A percentile compares a stretch with the other conserved stretches of the same genome.
Conservation (phyloP, 92 coral and sea anemone genomes). For the Parazoanthus atlanticus region DNA sequence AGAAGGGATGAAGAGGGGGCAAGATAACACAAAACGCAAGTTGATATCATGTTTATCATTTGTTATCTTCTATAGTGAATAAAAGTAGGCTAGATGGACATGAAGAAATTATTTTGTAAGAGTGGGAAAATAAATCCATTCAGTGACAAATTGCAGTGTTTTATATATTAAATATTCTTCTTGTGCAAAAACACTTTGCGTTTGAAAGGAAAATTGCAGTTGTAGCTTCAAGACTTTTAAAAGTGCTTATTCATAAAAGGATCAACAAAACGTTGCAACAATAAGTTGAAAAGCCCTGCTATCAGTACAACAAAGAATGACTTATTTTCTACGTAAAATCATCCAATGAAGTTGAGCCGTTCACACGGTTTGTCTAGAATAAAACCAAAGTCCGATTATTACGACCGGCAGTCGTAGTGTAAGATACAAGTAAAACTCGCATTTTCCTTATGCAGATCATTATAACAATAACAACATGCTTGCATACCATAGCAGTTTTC, state of each 20-base stretch:
- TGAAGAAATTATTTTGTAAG: not conserved
- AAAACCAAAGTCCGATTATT: not conserved
- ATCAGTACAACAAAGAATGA: not conserved
- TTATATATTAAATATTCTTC: not conserved
- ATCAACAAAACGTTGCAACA: not conserved
- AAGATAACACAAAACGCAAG: not conserved
- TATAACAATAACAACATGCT: too few species aligned
- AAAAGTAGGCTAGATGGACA: not conserved
- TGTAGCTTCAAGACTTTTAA: not conserved
- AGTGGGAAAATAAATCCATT: not conserved
- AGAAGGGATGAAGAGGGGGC: not conserved
- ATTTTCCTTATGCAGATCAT: not conserved
- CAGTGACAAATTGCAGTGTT: not conserved
- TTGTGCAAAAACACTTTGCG: not conserved
- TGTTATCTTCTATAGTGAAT: too few species aligned
- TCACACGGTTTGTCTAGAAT: not conserved
- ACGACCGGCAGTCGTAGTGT: not conserved
- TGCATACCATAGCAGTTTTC: too few species aligned
- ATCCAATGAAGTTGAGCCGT: not conserved
- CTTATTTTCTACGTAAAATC: not conserved
- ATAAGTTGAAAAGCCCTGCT: not conserved
- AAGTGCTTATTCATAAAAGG: not conserved
- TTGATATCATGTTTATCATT: constrained; percentile 4
- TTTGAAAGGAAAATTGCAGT: not conserved
- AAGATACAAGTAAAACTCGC: not conserved